A percentile compares a stretch with the other conserved stretches of the same genome.
Evolutionary conservation across 2,888 invertebrate species (phyloP).

Genomic region (Hyles lineata): DNA sequence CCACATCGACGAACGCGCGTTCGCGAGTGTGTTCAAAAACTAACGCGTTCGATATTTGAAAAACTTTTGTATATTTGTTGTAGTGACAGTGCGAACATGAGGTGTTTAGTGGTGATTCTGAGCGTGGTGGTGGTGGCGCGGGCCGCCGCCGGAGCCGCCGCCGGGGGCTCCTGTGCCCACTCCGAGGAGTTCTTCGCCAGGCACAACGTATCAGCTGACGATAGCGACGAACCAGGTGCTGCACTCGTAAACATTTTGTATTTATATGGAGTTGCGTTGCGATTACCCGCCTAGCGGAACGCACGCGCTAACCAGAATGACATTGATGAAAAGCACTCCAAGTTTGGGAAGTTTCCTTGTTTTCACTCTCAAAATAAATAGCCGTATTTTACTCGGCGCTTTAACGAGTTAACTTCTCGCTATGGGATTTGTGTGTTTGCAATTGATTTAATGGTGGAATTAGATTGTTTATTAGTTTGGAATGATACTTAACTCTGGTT

Average conservation of each 20-base stretch:
- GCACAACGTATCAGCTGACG: conserved; percentile 81
- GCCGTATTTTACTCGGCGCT: conserved; percentile 33
- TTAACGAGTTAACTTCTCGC: conserved; percentile 1
- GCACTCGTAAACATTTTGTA: conserved; percentile 52
- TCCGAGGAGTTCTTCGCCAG: conserved; percentile 73
- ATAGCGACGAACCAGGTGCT: conserved; percentile 77
- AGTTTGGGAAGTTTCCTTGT: conserved; percentile 33
- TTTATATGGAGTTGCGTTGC: conserved; percentile 39
- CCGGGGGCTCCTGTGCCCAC: conserved; percentile 66
- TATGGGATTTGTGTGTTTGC: neutral
- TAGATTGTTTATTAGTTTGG: neutral
- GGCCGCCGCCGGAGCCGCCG: conserved; percentile 62
- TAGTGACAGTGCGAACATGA: conserved; percentile 72
- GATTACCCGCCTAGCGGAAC: conserved; percentile 29
- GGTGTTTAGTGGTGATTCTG: conserved; percentile 73
- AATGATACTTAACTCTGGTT: neutral
- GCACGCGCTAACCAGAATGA: conserved; percentile 29
- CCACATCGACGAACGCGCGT: conserved; percentile 60
- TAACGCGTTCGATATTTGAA: conserved; percentile 57
- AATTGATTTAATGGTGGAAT: conserved; percentile 5
- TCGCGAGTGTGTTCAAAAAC: conserved; percentile 70
- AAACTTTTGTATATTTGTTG: conserved; percentile 52
- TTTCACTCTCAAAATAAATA: conserved; percentile 33
- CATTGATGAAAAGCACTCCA: conserved; percentile 38
- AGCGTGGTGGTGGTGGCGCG: conserved; percentile 62